Percentiles rank a stretch among this genome's conserved stretches.
These are phyloP conservation scores for Rhingia campestris DNA, from an alignment of 2,888 invertebrate genomes.

Conservation along the genomic window DNA sequence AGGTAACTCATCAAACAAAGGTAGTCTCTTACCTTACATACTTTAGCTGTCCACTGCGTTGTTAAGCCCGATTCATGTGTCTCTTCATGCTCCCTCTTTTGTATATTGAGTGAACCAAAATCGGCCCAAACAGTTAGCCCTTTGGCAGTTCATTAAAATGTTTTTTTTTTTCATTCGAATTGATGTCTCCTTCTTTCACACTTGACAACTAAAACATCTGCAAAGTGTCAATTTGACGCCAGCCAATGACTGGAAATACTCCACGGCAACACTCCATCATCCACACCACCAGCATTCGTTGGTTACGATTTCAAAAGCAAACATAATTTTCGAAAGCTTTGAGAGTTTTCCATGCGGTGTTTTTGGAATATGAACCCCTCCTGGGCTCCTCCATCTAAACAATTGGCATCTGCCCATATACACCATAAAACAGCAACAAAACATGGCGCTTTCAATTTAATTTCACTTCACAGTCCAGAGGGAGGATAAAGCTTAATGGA, in stretches of 20 bases:
- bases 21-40: too few species aligned
- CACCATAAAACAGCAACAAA: constrained; percentile 11
- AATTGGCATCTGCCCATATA: constrained; percentile 33
- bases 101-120: background rate
- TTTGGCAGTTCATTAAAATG: too few species aligned
- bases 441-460: constrained; percentile 19
- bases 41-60: too few species aligned
- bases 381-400: background rate
- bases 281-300: background rate
- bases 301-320: constrained; percentile 28
- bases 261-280: constrained; percentile 51
- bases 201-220: too few species aligned
- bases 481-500: constrained; percentile 38
- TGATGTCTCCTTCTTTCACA: too few species aligned
- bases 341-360: constrained; percentile 53
- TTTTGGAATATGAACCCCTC: constrained; percentile 9
- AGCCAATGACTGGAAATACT: background rate
- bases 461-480: background rate
- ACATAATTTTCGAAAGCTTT: constrained; percentile 60
- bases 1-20: too few species aligned
- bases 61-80: too few species aligned
- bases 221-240: background rate
- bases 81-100: too few species aligned
- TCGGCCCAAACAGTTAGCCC: background rate
- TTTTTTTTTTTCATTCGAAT: too few species aligned